phyloP scores from a whole-genome alignment of 1,140 invertebrate species.

The Monomorium pharaonis region DNA sequence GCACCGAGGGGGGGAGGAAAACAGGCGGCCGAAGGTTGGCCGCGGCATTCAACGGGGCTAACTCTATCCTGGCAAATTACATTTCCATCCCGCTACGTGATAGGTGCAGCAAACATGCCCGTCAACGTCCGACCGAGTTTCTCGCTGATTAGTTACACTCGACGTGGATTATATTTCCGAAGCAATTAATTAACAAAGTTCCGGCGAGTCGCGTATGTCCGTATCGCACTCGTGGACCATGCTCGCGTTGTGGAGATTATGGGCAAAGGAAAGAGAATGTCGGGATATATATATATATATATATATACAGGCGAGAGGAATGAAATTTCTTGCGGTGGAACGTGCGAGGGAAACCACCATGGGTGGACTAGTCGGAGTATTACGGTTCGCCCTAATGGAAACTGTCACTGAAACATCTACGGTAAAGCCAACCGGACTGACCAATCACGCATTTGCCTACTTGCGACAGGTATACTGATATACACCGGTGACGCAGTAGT shows the following conservation, averaged over 20 bases:
- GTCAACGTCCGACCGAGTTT: slow-evolving; percentile 76
- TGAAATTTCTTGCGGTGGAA: slow-evolving; percentile 63
- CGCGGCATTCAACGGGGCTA: slow-evolving; percentile 75
- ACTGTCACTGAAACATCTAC: slow-evolving; percentile 63
- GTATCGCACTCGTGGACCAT: slow-evolving; percentile 14
- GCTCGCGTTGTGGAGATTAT: not conserved
- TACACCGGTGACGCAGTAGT: not conserved
- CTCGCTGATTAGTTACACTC: slow-evolving; percentile 75
- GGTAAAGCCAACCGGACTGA: slow-evolving; percentile 46
- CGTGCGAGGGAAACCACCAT: slow-evolving; percentile 32
- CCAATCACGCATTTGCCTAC: slow-evolving; percentile 51
- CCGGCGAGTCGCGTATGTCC: slow-evolving; percentile 58
- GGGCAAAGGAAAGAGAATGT: not conserved
- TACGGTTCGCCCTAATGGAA: slow-evolving; percentile 63
- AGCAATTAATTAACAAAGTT: slow-evolving; percentile 78
- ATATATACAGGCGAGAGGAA: slow-evolving; percentile 30
- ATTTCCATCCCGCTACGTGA: slow-evolving; percentile 77
- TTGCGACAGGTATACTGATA: slow-evolving; percentile 24
- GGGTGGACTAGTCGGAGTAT: slow-evolving; percentile 45
- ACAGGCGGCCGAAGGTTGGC: slow-evolving; percentile 66
- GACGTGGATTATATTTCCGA: slow-evolving; percentile 75
- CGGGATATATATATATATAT: not conserved
- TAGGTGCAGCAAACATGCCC: slow-evolving; percentile 76
- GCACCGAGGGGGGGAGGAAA: slow-evolving; percentile 29
- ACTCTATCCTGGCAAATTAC: slow-evolving; percentile 77